Evolutionary conservation across 2,113 vertebrate genomes (phyloP), one percentile per base, ranked within the genome.

Genomic region (Tachycineta bicolor): DNA sequence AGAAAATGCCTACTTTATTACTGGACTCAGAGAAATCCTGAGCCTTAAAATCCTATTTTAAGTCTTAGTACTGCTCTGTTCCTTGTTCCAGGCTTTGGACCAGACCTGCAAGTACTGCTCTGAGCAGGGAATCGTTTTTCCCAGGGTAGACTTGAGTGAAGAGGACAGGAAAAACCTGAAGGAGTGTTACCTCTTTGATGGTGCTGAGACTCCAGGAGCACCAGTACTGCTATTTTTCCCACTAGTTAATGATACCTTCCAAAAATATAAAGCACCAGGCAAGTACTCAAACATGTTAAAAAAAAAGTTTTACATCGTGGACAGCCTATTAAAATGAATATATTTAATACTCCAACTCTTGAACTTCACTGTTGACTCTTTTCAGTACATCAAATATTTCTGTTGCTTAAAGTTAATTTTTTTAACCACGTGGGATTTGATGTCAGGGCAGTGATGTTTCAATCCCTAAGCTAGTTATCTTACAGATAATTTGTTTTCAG

Each of bases 151-250:
- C 14, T 43, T 98, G 55, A 89, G 58, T 56, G 95, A 97, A 29
- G 92, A 97, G 62, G 98, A 98, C 52, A 46, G 97, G 44, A 82
- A 97, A 49, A 89, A 96, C 1, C 90, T 97, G 47, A 97, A 91
- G 4, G 98, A 98, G 12, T 98, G 98, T 93, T 98, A 98, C 67
- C 77, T 98, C 62, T 98, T 98, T 85, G 94, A 96, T 1, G 91
- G 97, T 64, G 81, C 88, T 0, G 87, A 98, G 46, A 97, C 98
- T 74, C 94, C 97, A 58, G 71, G 59, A 49, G 92, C 97, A 6
- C 98, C 98, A 81, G 87, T 98, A 10, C 91, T 98, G 37, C 63
- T 98, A 5, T 98, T 98, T 91, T 98, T 98, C 47, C 98, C 98
- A 10, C 94, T 98, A 41, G 97, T 98, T 90, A 98, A 98, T 83